Evolutionary conservation across 23 tunicate species (phyloP).

Genomic region (Styela plicata): DNA sequence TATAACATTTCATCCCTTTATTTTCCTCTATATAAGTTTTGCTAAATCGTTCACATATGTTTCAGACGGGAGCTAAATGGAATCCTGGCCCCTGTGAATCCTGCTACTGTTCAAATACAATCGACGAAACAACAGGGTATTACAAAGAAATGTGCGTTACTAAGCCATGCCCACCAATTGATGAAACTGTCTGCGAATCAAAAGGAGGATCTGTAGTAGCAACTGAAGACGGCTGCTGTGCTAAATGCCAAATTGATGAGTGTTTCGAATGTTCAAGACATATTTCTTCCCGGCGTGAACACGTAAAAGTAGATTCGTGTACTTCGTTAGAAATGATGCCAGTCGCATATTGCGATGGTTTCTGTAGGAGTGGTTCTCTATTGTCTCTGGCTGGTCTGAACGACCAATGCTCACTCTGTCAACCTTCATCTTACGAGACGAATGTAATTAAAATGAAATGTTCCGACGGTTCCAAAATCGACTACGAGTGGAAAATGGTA

Average conservation of each 20-base stretch:
- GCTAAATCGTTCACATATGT: no score
- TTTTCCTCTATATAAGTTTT: not conserved
- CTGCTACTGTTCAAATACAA: constrained; percentile 55
- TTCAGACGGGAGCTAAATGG: constrained; percentile 71
- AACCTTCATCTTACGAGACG: constrained; percentile 60
- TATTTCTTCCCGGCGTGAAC: constrained; percentile 46
- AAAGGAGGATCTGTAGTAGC: constrained; percentile 68
- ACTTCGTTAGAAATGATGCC: constrained; percentile 56
- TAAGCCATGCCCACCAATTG: constrained; percentile 76
- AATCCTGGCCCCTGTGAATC: constrained; percentile 60
- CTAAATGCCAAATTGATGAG: constrained; percentile 52
- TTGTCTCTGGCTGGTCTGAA: constrained; percentile 48
- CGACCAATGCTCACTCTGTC: constrained; percentile 79
- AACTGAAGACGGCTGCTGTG: constrained; percentile 82
- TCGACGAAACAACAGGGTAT: constrained; percentile 49
- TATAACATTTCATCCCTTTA: not conserved
- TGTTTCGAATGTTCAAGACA: constrained; percentile 74
- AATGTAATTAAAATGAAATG: constrained; percentile 49
- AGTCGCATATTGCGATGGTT: constrained; percentile 83
- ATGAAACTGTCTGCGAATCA: constrained; percentile 46
- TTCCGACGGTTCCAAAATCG: constrained; percentile 65
- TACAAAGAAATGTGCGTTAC: constrained; percentile 41
- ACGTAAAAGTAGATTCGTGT: constrained; percentile 64
- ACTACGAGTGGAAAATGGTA: constrained; percentile 49
- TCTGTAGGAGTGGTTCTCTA: constrained; percentile 66